A percentile compares a stretch with the other conserved stretches of the same genome.
Evolutionary conservation across 2,113 vertebrate species (phyloP).

Genomic region (Anguilla rostrata): DNA sequence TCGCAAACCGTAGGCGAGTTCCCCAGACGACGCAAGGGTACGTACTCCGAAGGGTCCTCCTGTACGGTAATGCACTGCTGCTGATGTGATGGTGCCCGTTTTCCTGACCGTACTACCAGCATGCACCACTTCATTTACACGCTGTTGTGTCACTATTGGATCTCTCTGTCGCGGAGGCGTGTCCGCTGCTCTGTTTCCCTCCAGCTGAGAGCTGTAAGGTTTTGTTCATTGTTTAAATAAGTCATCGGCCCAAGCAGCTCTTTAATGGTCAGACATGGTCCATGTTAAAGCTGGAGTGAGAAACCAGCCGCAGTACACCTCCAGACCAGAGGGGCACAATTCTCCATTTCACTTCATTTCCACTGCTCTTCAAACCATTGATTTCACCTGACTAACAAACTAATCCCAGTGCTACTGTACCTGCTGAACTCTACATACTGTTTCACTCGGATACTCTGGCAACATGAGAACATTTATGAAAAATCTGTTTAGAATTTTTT

Average conservation of each 20-base stretch:
- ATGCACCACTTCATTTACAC: not conserved
- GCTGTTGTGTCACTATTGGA: not conserved
- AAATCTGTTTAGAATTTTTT: not conserved
- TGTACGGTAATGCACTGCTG: not conserved
- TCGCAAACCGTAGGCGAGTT: constrained; percentile 99
- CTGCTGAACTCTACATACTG: not conserved
- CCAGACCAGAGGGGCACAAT: not conserved
- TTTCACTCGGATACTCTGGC: not conserved
- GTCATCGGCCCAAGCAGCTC: not conserved
- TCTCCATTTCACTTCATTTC: not conserved
- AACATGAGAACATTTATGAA: not conserved
- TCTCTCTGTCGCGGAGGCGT: not conserved
- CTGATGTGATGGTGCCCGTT: not conserved
- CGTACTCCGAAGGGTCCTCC: constrained; percentile 78
- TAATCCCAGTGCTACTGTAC: not conserved
- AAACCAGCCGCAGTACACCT: not conserved
- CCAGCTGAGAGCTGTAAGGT: not conserved
- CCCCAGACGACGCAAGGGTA: constrained; percentile 96
- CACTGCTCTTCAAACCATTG: not conserved
- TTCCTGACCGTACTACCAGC: not conserved
- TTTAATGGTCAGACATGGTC: not conserved
- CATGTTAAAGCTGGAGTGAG: not conserved
- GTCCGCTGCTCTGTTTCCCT: not conserved
- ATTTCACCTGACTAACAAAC: not conserved
- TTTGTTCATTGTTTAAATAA: not conserved